A percentile compares a stretch with the other conserved stretches of the same genome.
These are phyloP conservation scores for Zonitis immaculata DNA, from an alignment of 2,888 invertebrate species.

Conservation along the genomic window DNA sequence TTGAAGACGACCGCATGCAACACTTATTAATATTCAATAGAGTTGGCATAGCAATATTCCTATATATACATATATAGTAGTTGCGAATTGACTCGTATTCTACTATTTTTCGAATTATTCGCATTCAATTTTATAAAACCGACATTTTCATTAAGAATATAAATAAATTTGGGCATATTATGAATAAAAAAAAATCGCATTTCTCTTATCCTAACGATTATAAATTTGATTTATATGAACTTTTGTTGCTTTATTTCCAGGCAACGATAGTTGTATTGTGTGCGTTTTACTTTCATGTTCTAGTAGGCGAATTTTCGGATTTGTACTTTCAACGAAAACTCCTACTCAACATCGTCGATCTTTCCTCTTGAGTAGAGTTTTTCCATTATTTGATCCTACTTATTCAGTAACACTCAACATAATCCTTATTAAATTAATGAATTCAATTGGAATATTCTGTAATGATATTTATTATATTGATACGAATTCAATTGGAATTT, in stretches of 20 bases:
- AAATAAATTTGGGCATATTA: no score
- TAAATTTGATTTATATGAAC: no score
- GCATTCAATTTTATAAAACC: not conserved
- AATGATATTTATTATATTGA: not conserved
- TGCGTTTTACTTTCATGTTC: conserved; percentile 14
- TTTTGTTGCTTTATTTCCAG: no score
- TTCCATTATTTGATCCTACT: not conserved
- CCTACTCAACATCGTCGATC: not conserved
- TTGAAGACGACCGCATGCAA: conserved; percentile 12
- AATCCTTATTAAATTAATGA: not conserved
- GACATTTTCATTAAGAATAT: not conserved
- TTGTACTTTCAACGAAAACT: not conserved
- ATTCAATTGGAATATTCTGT: conserved; percentile 1
- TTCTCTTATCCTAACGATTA: no score
- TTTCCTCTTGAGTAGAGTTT: not conserved
- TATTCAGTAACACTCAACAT: not conserved
- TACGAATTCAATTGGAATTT: not conserved
- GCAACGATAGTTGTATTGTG: conserved; percentile 18
- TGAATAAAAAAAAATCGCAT: no score
- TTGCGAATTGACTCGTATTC: conserved; percentile 8
- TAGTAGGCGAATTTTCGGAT: conserved; percentile 14
- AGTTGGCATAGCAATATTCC: conserved; percentile 11
- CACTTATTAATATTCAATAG: conserved; percentile 19
- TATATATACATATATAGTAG: no score
- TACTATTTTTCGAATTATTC: conserved; percentile 6